Conservation (phyloP, 2,797 vertebrate genomes). For the Gymnoscopelus braueri region DNA sequence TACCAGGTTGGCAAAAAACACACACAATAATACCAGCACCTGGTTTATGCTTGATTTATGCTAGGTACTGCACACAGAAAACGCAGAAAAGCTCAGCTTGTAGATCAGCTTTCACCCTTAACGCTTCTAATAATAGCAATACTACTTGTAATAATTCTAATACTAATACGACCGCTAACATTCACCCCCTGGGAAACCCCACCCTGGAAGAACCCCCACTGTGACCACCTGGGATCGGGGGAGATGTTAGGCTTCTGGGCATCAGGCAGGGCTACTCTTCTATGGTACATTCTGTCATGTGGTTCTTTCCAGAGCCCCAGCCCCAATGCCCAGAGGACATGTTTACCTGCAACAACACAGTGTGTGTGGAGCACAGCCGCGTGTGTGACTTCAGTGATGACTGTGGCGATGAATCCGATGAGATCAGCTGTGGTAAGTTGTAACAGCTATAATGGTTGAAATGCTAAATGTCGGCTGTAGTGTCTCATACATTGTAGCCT, state of each 20-base stretch:
- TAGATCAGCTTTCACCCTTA: too few relatives aligned
- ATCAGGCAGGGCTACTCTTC: neutral
- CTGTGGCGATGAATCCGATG: conserved; percentile 81
- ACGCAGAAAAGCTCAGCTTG: too few relatives aligned
- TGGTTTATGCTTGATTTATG: too few relatives aligned
- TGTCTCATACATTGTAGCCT: neutral
- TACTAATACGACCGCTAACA: too few relatives aligned
- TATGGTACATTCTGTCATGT: neutral
- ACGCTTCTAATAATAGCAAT: too few relatives aligned
- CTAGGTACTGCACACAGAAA: too few relatives aligned
- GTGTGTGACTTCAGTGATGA: conserved; percentile 84
- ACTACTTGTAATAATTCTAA: too few relatives aligned
- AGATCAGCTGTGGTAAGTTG: conserved; percentile 75
- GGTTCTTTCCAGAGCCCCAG: conserved; percentile 63
- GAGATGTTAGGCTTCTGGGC: too few relatives aligned
- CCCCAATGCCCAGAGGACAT: conserved; percentile 62
- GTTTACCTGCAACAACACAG: conserved; percentile 76
- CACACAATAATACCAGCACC: neutral
- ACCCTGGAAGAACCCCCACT: too few relatives aligned
- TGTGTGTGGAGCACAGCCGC: conserved; percentile 70
- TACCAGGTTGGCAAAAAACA: conserved; percentile 77
- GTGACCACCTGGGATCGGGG: too few relatives aligned
- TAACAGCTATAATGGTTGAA: neutral
- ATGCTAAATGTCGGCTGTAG: neutral
- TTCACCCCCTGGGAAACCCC: too few relatives aligned